Conservation (phyloP, 2,797 vertebrate species). For the Gymnopithys bicolor region DNA sequence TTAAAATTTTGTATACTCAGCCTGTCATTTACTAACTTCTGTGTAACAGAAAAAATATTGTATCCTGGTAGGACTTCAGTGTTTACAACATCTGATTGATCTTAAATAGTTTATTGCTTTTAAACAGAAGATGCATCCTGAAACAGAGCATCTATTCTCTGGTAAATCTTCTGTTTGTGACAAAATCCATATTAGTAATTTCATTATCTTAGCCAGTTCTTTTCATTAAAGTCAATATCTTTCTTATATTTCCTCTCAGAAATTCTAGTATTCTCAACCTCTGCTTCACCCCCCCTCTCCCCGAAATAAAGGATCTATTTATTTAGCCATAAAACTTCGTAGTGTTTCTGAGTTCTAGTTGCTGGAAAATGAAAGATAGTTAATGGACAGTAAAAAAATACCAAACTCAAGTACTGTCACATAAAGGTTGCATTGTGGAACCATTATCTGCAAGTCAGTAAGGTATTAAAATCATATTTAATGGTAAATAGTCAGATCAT, state of each 20-base stretch:
- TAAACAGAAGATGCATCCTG: neutral
- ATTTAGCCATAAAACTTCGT: neutral
- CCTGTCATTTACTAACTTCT: neutral
- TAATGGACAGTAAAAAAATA: neutral
- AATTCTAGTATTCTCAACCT: neutral
- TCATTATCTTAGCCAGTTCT: neutral
- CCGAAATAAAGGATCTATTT: neutral
- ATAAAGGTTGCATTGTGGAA: conserved; percentile 15
- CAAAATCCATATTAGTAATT: neutral
- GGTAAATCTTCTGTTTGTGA: neutral
- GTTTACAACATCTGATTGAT: neutral
- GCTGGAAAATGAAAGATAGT: neutral
- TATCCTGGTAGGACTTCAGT: neutral
- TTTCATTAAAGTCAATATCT: neutral
- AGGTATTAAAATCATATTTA: conserved; percentile 23
- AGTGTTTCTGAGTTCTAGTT: neutral
- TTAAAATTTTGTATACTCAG: neutral
- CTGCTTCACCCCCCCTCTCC: no score
- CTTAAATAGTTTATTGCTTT: neutral
- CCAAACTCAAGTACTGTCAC: neutral
- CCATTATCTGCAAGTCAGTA: neutral
- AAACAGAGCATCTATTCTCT: neutral
- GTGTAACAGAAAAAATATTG: neutral
- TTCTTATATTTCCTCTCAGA: neutral
- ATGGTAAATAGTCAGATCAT: neutral